Conservation (phyloP, 2,113 vertebrate genomes). For the Candoia aspera region DNA sequence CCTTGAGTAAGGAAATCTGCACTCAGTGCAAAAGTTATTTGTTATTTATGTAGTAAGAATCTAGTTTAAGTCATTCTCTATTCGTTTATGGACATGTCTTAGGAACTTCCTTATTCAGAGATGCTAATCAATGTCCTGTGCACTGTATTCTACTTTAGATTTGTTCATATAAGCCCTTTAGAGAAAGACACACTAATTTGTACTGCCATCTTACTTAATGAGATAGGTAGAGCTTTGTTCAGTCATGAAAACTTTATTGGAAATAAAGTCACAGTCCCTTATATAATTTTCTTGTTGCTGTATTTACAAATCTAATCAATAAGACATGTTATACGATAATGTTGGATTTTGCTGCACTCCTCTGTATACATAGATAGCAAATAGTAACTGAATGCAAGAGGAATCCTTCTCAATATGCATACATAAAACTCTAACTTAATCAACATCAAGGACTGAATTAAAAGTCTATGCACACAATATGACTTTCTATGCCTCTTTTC, state of each 20-base stretch:
- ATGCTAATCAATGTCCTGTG: neutral
- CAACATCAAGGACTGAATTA: neutral
- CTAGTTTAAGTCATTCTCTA: neutral
- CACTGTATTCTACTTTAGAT: neutral
- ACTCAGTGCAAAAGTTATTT: neutral
- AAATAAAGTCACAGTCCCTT: neutral
- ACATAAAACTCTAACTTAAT: no score
- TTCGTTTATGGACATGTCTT: neutral
- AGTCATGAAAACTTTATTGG: neutral
- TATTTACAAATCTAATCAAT: neutral
- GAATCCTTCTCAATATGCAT: neutral
- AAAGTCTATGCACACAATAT: neutral
- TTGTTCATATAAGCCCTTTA: neutral
- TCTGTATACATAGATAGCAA: neutral
- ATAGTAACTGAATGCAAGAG: neutral
- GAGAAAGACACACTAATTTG: neutral
- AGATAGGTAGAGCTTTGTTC: neutral
- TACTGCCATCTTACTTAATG: neutral
- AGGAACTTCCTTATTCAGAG: neutral
- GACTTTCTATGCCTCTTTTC: neutral
- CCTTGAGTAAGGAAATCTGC: neutral
- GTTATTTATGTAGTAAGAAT: neutral
- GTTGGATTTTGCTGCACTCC: neutral
- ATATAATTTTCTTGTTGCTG: neutral
- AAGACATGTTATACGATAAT: neutral